phyloP scores from a whole-genome alignment of 2,797 vertebrate genomes.

The Bovichtus diacanthus region DNA sequence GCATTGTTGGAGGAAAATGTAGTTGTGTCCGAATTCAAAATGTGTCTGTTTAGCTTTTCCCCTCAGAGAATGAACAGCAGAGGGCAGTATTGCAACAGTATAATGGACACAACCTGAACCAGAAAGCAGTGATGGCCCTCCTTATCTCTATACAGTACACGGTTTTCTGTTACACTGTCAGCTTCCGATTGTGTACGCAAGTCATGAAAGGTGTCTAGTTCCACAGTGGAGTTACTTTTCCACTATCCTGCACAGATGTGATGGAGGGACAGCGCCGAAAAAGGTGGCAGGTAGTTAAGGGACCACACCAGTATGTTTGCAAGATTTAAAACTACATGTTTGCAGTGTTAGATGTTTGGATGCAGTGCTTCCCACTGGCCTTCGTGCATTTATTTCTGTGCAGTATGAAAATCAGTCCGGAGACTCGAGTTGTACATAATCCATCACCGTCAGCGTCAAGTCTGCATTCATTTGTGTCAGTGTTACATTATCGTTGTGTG shows the following conservation, averaged over 20 bases:
- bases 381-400: neutral
- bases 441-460: conserved; percentile 15
- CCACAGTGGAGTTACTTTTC: conserved; percentile 24
- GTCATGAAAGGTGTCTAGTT: conserved; percentile 40
- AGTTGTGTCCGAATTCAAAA: neutral
- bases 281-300: neutral
- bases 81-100: conserved; percentile 36
- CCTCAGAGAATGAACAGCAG: conserved; percentile 16
- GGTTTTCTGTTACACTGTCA: conserved; percentile 39
- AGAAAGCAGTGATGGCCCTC: neutral
- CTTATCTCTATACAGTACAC: conserved; percentile 4
- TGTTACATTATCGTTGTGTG: neutral
- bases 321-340: neutral
- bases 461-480: conserved; percentile 8
- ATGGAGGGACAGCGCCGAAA: neutral
- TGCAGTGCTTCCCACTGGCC: neutral
- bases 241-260: neutral
- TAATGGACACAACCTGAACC: neutral
- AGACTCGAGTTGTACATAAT: neutral
- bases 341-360: neutral
- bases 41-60: neutral
- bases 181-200: neutral
- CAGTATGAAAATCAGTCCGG: neutral
- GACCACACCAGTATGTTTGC: neutral
- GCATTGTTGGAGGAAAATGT: neutral